Evolutionary conservation across 2,797 vertebrate species (phyloP).

Genomic region (Anguilla marmorata): DNA sequence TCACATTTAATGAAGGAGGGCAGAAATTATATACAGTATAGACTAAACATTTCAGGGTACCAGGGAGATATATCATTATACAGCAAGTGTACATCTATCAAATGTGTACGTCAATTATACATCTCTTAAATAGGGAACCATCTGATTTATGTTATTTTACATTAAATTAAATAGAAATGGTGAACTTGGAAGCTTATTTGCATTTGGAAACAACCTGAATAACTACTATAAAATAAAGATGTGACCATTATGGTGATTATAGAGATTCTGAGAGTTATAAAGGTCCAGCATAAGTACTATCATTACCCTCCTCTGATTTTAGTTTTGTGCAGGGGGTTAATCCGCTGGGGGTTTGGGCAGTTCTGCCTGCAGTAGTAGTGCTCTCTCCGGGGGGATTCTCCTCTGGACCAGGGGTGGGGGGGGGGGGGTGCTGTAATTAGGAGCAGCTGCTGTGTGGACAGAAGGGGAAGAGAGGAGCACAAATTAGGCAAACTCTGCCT

Average conservation of each 20-base stretch:
- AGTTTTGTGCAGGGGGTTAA: background rate
- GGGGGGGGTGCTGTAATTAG: constrained; percentile 40
- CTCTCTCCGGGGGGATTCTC: background rate
- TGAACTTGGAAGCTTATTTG: background rate
- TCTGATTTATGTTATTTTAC: background rate
- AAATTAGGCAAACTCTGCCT: constrained; percentile 51
- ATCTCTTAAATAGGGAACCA: background rate
- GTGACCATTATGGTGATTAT: background rate
- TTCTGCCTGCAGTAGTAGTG: background rate
- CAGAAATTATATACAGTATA: background rate
- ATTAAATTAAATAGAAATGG: background rate
- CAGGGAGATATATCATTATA: background rate
- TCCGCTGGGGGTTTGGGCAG: background rate
- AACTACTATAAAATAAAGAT: background rate
- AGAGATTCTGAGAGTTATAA: background rate
- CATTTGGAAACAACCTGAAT: background rate
- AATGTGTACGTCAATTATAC: background rate
- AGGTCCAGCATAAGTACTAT: background rate
- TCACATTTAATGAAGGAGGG: background rate
- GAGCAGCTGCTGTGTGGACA: constrained; percentile 38
- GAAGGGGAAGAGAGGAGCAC: constrained; percentile 51
- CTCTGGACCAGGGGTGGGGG: background rate
- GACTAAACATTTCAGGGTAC: background rate
- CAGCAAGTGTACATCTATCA: background rate
- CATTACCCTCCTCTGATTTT: background rate